Conservation (phyloP, 2,888 invertebrate genomes). For the Tuberolachnus salignus region DNA sequence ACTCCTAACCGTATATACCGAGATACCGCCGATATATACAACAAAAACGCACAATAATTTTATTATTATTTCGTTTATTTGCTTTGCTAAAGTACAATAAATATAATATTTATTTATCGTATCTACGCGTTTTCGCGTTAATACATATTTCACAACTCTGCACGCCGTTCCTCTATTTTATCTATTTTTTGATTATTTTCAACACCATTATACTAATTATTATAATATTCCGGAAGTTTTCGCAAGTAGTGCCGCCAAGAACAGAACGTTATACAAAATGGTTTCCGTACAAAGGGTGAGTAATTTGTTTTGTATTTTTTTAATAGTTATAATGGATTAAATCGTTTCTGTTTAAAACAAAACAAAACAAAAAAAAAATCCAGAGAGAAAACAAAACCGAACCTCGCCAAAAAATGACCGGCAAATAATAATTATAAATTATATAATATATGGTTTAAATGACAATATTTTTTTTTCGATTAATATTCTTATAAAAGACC, state of each 20-base stretch:
- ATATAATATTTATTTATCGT: no score
- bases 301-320: background rate
- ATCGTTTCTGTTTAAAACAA: no score
- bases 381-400: no score
- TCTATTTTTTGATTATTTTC: background rate
- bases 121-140: no score
- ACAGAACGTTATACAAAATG: constrained; percentile 27
- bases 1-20: constrained; percentile 29
- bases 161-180: background rate
- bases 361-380: background rate
- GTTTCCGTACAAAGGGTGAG: constrained; percentile 40
- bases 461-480: no score
- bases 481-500: no score
- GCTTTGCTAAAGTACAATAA: background rate
- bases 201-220: background rate
- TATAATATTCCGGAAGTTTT: background rate
- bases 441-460: no score
- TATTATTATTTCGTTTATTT: background rate
- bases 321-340: background rate
- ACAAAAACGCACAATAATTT: background rate
- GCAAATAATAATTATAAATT: no score
- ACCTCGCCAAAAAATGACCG: no score
- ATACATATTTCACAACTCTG: background rate
- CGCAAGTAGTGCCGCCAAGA: background rate
- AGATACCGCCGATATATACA: background rate